phyloP scores from a whole-genome alignment of 2,888 invertebrate species.

The Tipula vernalis region DNA sequence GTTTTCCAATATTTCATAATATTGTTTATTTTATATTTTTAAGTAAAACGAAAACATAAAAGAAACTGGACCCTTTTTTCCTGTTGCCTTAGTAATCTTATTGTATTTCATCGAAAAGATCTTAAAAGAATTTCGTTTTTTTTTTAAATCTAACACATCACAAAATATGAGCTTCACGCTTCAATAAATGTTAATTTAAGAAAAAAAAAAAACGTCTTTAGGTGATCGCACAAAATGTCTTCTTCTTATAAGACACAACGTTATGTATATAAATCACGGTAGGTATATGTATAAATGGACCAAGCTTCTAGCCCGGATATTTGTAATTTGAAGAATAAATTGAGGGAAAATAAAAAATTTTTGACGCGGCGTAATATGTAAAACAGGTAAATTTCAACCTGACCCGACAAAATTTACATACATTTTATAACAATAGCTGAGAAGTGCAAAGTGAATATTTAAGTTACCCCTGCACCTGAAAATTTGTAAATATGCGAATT shows the following conservation, averaged over 20 bases:
- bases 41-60: neutral
- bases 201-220: neutral
- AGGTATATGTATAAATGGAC: neutral
- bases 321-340: neutral
- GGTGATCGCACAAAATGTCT: neutral
- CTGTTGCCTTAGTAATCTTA: conserved; percentile 6
- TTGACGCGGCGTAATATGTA: neutral
- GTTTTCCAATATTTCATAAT: conserved; percentile 7
- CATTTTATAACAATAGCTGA: neutral
- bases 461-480: neutral
- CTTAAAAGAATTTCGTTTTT: neutral
- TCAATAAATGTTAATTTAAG: neutral
- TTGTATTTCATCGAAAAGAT: neutral
- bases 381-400: neutral
- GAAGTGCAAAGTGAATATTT: neutral
- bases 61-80: conserved; percentile 9
- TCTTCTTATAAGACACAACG: neutral
- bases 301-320: neutral
- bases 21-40: neutral
- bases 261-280: neutral
- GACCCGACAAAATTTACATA: neutral
- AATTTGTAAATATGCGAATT: neutral
- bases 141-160: neutral
- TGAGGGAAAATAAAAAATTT: neutral
- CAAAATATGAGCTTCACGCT: neutral